phyloP scores from a whole-genome alignment of 2,797 vertebrate genomes.

The Champsocephalus esox region DNA sequence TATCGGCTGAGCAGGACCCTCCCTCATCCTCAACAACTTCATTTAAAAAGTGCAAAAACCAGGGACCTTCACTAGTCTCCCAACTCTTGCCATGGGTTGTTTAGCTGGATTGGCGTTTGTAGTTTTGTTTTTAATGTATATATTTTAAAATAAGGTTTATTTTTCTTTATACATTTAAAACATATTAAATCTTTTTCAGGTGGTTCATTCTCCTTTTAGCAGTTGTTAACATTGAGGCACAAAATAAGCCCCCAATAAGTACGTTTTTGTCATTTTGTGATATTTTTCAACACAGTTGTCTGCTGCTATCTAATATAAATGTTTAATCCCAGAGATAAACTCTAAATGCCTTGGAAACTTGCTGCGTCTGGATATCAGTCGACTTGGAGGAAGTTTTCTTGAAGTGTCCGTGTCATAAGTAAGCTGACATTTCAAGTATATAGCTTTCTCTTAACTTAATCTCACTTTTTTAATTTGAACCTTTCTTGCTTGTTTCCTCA shows the following conservation, averaged over 20 bases:
- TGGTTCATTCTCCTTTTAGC: constrained; percentile 60
- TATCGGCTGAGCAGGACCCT: not conserved
- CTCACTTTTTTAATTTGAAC: not conserved
- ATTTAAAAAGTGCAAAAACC: constrained; percentile 18
- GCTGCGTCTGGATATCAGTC: constrained; percentile 66
- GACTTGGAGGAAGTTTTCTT: constrained; percentile 58
- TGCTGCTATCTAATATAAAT: not conserved
- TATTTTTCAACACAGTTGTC: not conserved
- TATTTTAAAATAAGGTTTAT: not conserved
- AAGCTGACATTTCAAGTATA: not conserved
- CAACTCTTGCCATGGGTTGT: constrained; percentile 55
- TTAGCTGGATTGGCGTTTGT: constrained; percentile 61
- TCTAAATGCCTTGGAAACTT: constrained; percentile 76
- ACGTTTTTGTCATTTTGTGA: not conserved
- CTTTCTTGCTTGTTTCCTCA: constrained; percentile 23
- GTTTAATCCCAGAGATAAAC: constrained; percentile 48
- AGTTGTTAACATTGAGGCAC: constrained; percentile 37
- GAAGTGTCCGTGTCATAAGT: constrained; percentile 75
- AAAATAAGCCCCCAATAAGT: constrained; percentile 54
- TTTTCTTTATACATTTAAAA: not conserved
- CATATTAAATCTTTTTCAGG: constrained; percentile 48
- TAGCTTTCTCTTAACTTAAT: fast-evolving
- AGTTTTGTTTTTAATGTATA: not conserved
- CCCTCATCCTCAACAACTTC: not conserved
- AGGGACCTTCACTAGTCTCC: not conserved